These are phyloP conservation scores for Andrena marginata DNA, from an alignment of 2,888 invertebrate species.

Conservation along the genomic window DNA sequence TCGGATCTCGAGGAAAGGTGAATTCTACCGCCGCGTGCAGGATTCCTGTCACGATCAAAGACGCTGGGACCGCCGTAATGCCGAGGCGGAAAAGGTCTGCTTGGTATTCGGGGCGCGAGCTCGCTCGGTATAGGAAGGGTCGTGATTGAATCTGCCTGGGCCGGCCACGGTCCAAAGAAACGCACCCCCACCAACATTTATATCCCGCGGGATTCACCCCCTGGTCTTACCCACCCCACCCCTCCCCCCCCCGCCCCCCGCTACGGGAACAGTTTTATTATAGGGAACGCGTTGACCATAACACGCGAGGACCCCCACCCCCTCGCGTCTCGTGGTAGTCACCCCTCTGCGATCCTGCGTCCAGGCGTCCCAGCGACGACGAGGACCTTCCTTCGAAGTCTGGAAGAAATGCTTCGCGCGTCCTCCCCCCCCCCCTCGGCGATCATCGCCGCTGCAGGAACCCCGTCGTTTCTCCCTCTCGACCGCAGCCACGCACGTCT, in stretches of 20 bases:
- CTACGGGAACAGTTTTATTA: constrained; percentile 81
- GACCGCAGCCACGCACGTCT: not conserved
- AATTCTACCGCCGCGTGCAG: constrained; percentile 23
- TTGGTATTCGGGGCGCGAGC: constrained; percentile 80
- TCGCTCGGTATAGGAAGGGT: constrained; percentile 75
- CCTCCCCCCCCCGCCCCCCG: too few relatives aligned
- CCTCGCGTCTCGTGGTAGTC: not conserved
- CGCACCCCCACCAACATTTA: constrained; percentile 75
- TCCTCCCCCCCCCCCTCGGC: constrained; percentile 16
- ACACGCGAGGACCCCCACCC: constrained; percentile 59
- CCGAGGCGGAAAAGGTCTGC: constrained; percentile 66
- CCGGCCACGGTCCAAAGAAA: constrained; percentile 75
- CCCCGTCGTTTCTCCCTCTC: constrained; percentile 21
- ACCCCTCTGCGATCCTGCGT: constrained; percentile 16
- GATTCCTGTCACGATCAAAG: constrained; percentile 74
- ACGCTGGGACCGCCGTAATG: constrained; percentile 67
- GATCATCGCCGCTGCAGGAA: constrained; percentile 7
- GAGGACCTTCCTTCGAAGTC: not conserved
- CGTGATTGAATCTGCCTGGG: constrained; percentile 80
- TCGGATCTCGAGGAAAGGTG: constrained; percentile 36
- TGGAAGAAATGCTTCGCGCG: constrained; percentile 21
- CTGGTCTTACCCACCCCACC: constrained; percentile 26
- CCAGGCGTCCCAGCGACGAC: constrained; percentile 23
- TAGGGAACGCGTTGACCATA: constrained; percentile 77
- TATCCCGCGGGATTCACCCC: constrained; percentile 69